Evolutionary conservation across 2,797 vertebrate genomes (phyloP), one percentile per base, ranked within the genome.

Genomic region (Sebastes iracundus): DNA sequence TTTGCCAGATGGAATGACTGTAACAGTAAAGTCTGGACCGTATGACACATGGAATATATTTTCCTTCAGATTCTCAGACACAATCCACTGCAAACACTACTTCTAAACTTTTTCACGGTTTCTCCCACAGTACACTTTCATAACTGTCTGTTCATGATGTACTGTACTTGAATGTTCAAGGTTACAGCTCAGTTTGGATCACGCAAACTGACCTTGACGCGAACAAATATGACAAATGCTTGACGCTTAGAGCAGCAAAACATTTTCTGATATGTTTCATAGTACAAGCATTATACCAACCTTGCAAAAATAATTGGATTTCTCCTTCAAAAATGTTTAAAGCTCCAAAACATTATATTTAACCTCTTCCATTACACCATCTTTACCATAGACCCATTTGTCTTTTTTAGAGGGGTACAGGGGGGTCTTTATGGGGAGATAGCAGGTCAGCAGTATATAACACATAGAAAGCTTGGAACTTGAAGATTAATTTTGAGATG

Each of bases 1-100:
- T 77, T 81, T 72, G 60, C 80, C 83, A 77, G 71, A 85, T 88
- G 84, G 81, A 71, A 73, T 53, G 58, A 73, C 71, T 80, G 53
- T 64, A 74, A 67, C 77, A 74, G 61, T 77, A 56, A 78, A 35
- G 56, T 58, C 63, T 77, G 56, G 71, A 70, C 33, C 72, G 59
- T 75, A 79, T 73, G 76, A 72, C 73, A 66, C 71, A 79, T 64
- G 35, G 58, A 84, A 71, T n/a, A 64, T 52, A 80, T 86, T 79
- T 46, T 11, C 35, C 23, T 6, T 68, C 23, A 33, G 56, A 53
- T 72, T 67, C 53, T 78, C 71, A 75, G 80, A 79, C 63, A 55
- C 7, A 46, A 63, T 65, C 49, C 49, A 46, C 46, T 73, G n/a
- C 52, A 79, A 72, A 80, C 25, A 20, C 35, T 16, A 30, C 2